Base-by-base conservation (phyloP, 2,888 invertebrate genomes). In the Lasius platythorax region DNA sequence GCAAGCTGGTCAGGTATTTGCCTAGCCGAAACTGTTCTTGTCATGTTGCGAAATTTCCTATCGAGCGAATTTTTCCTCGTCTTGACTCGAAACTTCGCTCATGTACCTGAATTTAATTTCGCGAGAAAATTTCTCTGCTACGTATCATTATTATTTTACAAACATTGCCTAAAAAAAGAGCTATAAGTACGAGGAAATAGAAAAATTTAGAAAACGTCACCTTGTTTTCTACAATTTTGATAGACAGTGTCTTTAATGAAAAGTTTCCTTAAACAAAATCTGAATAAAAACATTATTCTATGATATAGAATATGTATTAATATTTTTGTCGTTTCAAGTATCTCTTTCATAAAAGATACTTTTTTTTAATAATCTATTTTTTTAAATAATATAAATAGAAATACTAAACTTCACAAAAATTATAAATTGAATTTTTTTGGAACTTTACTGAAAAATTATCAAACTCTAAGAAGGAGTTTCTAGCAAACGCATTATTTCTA, bases 41-140 rank as follows among this genome's bases (percentile, higher is more conserved):
- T 75, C 75, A 75, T 75, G 66, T 66, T 23, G 46, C 75, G 75
- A 75, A 75, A 75, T 75, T 75, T 75, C 66, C 75, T 66, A 75
- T 75, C 75, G 75, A 66, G 6, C 23, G 66, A 75, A 75, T 75
- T 75, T 75, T 75, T 75, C 75, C 66, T 75, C 66, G 46, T 75
- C 66, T 66, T 66, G 46, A 75, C 75, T 75, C 33, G 15, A 66
- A 75, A 75, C 75, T 75, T 75, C 33, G 46, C 75, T 75, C 75
- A 23, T 46, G 46, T 66, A 66, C 33, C 75, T 75, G 46, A 46
- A 75, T 66, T 75, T 66, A 75, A 75, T 75, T 66, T 75, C 33
- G 43, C 18, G 43, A 66, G 18, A 15, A 75, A 75, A 75, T 75
- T 66, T 66, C 46, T 18, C 46, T 23, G 33, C 66, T 37, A 40